Evolutionary conservation across 2,113 vertebrate genomes (phyloP).

Genomic region (Pelmatolapia mariae): DNA sequence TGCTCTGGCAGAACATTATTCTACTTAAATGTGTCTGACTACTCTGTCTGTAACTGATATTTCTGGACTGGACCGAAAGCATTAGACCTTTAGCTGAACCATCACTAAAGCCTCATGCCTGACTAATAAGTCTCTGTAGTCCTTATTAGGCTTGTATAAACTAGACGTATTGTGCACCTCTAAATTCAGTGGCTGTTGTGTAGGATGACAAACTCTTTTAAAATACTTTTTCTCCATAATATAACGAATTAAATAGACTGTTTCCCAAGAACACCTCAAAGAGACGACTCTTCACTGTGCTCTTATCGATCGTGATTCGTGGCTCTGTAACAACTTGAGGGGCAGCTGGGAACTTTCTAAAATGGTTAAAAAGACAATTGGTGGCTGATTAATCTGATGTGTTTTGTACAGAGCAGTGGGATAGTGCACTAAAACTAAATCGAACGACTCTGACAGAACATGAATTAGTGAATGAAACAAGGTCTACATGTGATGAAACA

Average conservation of each 20-base stretch:
- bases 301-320: background rate
- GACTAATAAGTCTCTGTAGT: constrained; percentile 59
- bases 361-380: background rate
- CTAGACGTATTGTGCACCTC: background rate
- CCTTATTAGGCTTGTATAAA: constrained; percentile 49
- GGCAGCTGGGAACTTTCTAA: background rate
- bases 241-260: background rate
- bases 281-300: background rate
- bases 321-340: background rate
- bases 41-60: background rate
- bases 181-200: background rate
- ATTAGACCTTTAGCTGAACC: background rate
- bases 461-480: background rate
- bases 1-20: background rate
- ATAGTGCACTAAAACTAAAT: background rate
- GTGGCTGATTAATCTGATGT: background rate
- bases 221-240: background rate
- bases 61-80: background rate
- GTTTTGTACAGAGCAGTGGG: background rate
- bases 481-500: background rate
- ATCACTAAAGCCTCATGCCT: background rate
- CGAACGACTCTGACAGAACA: background rate
- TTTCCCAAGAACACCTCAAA: background rate
- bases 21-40: background rate
- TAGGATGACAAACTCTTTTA: constrained; percentile 22